A percentile compares a stretch with the other conserved stretches of the same genome.
phyloP scores from a whole-genome alignment of 2,888 invertebrate species.

The Poecilus cupreus region DNA sequence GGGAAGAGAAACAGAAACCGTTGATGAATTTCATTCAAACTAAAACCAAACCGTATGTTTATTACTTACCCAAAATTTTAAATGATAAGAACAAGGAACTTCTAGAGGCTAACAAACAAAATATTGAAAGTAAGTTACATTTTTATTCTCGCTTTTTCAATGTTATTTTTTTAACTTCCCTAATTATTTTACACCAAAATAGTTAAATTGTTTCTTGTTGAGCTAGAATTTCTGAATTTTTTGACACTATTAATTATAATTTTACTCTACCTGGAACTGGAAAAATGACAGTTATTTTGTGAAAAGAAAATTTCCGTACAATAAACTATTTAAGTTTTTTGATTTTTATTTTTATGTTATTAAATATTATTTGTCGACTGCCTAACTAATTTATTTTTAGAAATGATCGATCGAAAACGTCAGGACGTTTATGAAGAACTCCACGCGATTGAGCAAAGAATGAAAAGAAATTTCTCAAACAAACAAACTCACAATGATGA shows the following conservation, averaged over 20 bases:
- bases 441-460: constrained; percentile 77
- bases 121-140: constrained; percentile 77
- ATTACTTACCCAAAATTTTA: constrained; percentile 90
- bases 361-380: background rate
- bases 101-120: constrained; percentile 78
- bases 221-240: background rate
- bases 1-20: constrained; percentile 87
- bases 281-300: no score
- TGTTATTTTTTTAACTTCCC: no score
- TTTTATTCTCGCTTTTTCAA: no score
- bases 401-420: constrained; percentile 79
- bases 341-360: background rate
- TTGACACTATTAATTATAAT: background rate
- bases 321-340: background rate
- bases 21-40: constrained; percentile 91
- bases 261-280: background rate
- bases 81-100: constrained; percentile 81
- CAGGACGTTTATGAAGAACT: constrained; percentile 80
- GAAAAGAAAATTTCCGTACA: no score
- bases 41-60: constrained; percentile 89
- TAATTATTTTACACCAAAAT: no score
- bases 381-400: constrained; percentile 69
- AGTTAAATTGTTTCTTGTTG: no score
- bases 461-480: constrained; percentile 69
- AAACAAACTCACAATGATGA: background rate